Evolutionary conservation across 1,140 invertebrate genomes (phyloP).

Genomic region (Fragariocoptes setiger): DNA sequence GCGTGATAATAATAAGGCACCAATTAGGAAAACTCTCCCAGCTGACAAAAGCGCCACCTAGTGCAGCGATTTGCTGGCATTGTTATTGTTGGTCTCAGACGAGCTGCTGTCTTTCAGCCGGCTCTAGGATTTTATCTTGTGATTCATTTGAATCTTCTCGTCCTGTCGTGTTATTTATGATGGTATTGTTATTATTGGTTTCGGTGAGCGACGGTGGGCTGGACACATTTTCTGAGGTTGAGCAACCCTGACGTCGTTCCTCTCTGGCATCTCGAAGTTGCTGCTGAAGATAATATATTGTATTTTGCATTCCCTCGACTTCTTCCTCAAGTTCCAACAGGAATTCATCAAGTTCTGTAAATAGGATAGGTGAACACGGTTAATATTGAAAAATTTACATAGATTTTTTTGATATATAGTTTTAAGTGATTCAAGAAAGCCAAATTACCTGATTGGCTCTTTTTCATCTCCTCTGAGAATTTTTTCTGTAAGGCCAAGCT

Average conservation of each 20-base stretch:
- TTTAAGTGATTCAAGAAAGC: not conserved
- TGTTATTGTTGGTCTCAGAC: too few species aligned
- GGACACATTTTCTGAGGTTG: not conserved
- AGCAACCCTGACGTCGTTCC: slow-evolving; percentile 3
- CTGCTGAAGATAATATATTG: slow-evolving; percentile 68
- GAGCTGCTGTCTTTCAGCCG: too few species aligned
- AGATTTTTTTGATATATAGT: not conserved
- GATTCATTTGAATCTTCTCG: too few species aligned
- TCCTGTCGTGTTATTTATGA: too few species aligned
- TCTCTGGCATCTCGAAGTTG: slow-evolving; percentile 34
- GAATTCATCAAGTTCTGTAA: slow-evolving; percentile 67
- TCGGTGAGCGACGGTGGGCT: too few species aligned
- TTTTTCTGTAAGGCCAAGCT: slow-evolving; percentile 78
- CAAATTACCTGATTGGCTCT: slow-evolving; percentile 56
- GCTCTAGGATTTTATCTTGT: too few species aligned
- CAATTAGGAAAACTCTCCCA: too few species aligned
- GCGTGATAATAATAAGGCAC: too few species aligned
- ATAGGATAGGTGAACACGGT: slow-evolving; percentile 11
- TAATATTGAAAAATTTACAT: slow-evolving; percentile 2
- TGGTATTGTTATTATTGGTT: too few species aligned
- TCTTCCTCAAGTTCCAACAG: slow-evolving; percentile 82
- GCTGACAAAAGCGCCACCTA: too few species aligned
- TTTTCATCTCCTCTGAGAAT: slow-evolving; percentile 81
- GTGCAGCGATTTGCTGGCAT: too few species aligned
- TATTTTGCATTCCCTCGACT: slow-evolving; percentile 90